phyloP scores from a whole-genome alignment of 2,888 invertebrate genomes.

The Rotaria socialis region DNA sequence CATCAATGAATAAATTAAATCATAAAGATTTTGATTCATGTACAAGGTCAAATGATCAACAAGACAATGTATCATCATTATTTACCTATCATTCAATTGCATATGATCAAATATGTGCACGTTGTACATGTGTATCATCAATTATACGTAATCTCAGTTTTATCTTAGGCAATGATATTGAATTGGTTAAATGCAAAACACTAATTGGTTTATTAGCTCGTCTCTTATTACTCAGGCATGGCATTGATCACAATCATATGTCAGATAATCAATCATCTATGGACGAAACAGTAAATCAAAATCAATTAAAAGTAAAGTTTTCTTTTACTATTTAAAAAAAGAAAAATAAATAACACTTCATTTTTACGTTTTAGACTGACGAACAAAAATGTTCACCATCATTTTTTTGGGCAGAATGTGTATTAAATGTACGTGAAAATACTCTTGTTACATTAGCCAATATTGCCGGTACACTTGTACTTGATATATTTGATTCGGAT shows the following conservation, averaged over 20 bases:
- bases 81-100: background rate
- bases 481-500: slow-evolving; percentile 80
- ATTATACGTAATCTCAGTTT: slow-evolving; percentile 93
- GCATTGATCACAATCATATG: slow-evolving; percentile 61
- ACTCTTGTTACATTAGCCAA: slow-evolving; percentile 90
- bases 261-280: background rate
- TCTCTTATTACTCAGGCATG: slow-evolving; percentile 81
- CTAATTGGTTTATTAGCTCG: slow-evolving; percentile 85
- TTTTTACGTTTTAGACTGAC: background rate
- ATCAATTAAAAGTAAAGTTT: background rate
- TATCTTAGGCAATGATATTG: slow-evolving; percentile 84
- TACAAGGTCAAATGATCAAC: slow-evolving; percentile 2
- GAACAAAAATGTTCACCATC: background rate
- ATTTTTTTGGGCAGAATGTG: slow-evolving; percentile 78
- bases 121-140: slow-evolving; percentile 89
- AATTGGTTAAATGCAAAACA: slow-evolving; percentile 72
- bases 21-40: background rate
- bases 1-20: too few species aligned
- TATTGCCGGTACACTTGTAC: slow-evolving; percentile 85
- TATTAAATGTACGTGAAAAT: slow-evolving; percentile 87
- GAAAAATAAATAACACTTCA: too few species aligned
- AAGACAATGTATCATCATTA: background rate
- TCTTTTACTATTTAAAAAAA: too few species aligned
- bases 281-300: background rate
- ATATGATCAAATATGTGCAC: slow-evolving; percentile 51